Percentiles rank a stretch among this genome's conserved stretches.
Evolutionary conservation across 2,113 vertebrate species (phyloP).

Genomic region (Agapornis roseicollis): DNA sequence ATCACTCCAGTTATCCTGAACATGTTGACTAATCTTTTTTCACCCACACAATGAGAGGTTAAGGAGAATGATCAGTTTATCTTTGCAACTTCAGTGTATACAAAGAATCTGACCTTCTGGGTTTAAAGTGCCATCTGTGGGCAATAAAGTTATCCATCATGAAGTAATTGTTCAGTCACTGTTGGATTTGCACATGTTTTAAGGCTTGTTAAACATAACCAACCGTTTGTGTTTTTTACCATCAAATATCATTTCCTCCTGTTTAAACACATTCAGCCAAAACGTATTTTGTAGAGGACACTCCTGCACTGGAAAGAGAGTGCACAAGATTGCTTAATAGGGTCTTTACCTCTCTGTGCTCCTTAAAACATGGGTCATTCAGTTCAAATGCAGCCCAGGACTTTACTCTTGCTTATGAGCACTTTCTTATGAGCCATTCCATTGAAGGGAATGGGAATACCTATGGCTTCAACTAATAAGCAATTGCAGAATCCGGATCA

Average conservation of each 20-base stretch:
- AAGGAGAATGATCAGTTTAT: slow-evolving; percentile 37
- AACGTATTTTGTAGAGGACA: neutral
- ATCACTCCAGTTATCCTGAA: neutral
- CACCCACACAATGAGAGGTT: slow-evolving; percentile 8
- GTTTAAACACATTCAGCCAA: slow-evolving; percentile 16
- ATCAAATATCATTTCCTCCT: slow-evolving; percentile 33
- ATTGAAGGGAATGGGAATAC: neutral
- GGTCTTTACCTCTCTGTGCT: neutral
- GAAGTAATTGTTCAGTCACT: slow-evolving; percentile 35
- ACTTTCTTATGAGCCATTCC: neutral
- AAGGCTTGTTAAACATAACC: slow-evolving; percentile 40
- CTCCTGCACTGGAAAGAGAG: neutral
- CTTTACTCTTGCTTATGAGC: neutral
- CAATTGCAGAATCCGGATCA: fast-evolving
- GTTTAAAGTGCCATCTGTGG: slow-evolving; percentile 51
- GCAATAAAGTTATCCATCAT: slow-evolving; percentile 57
- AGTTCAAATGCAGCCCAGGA: neutral
- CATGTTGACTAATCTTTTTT: neutral
- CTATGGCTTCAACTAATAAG: neutral
- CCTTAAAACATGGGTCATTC: neutral
- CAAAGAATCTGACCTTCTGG: slow-evolving; percentile 53
- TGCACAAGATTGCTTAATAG: neutral
- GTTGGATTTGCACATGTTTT: neutral
- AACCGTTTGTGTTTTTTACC: neutral
- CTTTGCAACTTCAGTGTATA: slow-evolving; percentile 48